These are phyloP conservation scores for Cyanocitta stelleri DNA, from an alignment of 2,113 vertebrate genomes.

Conservation along the genomic window DNA sequence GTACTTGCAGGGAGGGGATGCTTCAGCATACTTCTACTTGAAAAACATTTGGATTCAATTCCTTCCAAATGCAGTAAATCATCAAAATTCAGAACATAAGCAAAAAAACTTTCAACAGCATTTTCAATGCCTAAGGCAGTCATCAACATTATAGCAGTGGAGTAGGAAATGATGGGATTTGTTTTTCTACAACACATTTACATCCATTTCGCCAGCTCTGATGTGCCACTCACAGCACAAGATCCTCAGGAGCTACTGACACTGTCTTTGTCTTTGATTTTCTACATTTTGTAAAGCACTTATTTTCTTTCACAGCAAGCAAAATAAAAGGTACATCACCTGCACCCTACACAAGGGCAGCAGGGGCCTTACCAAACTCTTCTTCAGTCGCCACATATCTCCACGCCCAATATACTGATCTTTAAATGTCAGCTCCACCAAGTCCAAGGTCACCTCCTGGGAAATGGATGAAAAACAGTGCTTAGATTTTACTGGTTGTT, in stretches of 20 bases:
- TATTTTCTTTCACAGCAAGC: not conserved
- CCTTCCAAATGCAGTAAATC: not conserved
- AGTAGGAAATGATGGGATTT: not conserved
- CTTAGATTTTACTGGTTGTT: not conserved
- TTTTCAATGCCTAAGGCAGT: not conserved
- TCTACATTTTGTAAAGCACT: not conserved
- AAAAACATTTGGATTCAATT: not conserved
- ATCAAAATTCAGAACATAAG: not conserved
- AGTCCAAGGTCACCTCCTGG: slow-evolving; percentile 94
- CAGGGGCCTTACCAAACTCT: slow-evolving; percentile 83
- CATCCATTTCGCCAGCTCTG: not conserved
- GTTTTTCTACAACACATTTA: not conserved
- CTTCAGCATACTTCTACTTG: not conserved
- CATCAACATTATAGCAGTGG: not conserved
- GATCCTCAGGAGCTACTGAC: not conserved
- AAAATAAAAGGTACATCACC: not conserved
- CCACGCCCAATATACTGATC: slow-evolving; percentile 98
- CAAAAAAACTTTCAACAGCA: not conserved
- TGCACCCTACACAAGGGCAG: not conserved
- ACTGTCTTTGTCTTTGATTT: not conserved
- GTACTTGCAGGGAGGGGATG: not conserved
- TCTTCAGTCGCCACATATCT: slow-evolving; percentile 98
- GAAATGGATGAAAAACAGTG: not conserved
- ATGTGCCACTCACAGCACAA: not conserved
- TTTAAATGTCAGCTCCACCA: slow-evolving; percentile 97